Percentiles rank a stretch among this genome's conserved stretches.
Evolutionary conservation across 2,888 invertebrate species (phyloP).

Genomic region (Pogonocherus hispidulus): DNA sequence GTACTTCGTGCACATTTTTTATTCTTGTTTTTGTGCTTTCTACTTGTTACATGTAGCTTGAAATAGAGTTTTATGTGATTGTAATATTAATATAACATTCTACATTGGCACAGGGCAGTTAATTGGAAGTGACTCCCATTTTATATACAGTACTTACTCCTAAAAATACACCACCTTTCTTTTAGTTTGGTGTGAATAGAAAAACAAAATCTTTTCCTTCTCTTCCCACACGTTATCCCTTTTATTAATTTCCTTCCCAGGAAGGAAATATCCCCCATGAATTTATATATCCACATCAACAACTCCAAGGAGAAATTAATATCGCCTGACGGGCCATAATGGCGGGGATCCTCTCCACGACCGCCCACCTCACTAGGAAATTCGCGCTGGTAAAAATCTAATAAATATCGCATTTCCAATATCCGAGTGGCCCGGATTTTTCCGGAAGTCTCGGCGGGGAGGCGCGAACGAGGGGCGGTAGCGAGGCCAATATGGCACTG

Average conservation of each 20-base stretch:
- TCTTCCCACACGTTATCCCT: neutral
- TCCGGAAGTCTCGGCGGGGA: conserved; percentile 56
- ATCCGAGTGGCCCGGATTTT: conserved; percentile 60
- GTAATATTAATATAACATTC: no score
- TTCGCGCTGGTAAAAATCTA: conserved; percentile 64
- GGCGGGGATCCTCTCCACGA: conserved; percentile 42
- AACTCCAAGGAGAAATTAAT: conserved; percentile 44
- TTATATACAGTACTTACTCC: no score
- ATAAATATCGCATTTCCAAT: conserved; percentile 67
- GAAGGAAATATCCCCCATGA: conserved; percentile 18
- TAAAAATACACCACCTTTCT: no score
- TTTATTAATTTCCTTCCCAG: neutral
- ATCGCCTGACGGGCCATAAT: conserved; percentile 45
- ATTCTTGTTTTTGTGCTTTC: no score
- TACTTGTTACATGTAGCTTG: no score
- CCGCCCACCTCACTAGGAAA: conserved; percentile 54
- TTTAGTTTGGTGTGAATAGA: no score
- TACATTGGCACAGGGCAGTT: no score
- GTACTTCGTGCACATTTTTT: no score
- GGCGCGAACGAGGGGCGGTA: conserved; percentile 50
- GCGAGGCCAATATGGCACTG: conserved; percentile 62
- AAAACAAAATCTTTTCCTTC: neutral
- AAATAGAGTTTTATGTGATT: no score
- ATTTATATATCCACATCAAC: conserved; percentile 21
- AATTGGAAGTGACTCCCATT: no score